Evolutionary conservation across 2,113 vertebrate species (phyloP).

Genomic region (Poeciliopsis turrubarensis): DNA sequence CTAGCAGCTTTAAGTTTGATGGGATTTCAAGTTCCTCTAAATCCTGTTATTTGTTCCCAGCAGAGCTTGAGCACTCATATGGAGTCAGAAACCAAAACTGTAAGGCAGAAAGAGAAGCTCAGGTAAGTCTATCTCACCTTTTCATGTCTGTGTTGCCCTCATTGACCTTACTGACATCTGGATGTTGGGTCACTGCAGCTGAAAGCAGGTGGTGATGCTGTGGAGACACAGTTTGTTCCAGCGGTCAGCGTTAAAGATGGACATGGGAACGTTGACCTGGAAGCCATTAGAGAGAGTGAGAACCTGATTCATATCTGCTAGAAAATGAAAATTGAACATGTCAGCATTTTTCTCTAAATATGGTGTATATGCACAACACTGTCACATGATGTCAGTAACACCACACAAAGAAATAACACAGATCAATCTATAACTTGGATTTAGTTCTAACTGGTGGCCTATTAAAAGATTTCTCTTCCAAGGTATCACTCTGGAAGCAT

Average conservation of each 20-base stretch:
- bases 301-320: not conserved
- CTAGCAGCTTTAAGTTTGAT: no score
- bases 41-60: not conserved
- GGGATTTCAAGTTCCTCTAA: no score
- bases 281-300: conserved; percentile 67
- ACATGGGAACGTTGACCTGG: conserved; percentile 62
- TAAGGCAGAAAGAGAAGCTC: not conserved
- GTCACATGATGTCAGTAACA: not conserved
- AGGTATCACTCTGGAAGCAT: no score
- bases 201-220: not conserved
- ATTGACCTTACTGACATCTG: conserved; percentile 7
- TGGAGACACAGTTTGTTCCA: conserved; percentile 50
- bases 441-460: no score
- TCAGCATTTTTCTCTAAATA: no score
- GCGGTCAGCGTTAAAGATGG: conserved; percentile 68
- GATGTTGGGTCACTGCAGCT: not conserved
- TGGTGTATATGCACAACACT: not conserved
- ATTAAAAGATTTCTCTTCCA: no score
- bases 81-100: conserved; percentile 3
- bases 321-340: not conserved
- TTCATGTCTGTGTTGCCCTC: not conserved
- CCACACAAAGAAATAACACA: no score
- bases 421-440: no score
- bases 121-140: conserved; percentile 33
- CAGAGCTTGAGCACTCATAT: conserved; percentile 67